Base-by-base conservation (phyloP, 1,140 invertebrate species). In the Hyphantria cunea region DNA sequence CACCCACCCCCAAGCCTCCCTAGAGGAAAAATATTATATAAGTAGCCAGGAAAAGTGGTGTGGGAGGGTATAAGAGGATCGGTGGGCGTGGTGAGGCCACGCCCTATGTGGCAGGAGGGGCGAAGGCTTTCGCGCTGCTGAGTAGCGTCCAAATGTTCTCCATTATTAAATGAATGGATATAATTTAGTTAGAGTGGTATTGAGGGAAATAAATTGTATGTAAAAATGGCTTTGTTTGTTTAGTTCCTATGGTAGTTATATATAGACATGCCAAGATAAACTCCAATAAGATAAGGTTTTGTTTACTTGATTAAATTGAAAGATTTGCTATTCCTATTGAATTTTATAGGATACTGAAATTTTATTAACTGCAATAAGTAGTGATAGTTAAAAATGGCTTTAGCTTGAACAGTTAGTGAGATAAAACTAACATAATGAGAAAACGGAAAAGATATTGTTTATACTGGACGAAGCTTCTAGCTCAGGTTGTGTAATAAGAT, bases 1-100 rank as follows among this genome's bases (percentile, higher is more conserved):
- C 80, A 68, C 77, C 74, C 65, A 59, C 68, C 67, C 78, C 77
- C 70, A 39, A 12, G 41, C 68, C 76, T 68, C 72, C 80, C 78
- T 17, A 12, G n/a, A 39, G 62, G 60, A 63, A 71, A 66, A 69
- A 76, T 74, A 68, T 78, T 78, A 80, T 68, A 65, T 71, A 74
- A 70, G 54, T 58, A 52, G 61, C 59, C 60, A 32, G 54, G 55
- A 64, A 68, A 72, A 64, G 47, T 25, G 49, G 31, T 31, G 49
- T 51, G 49, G 52, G 67, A 56, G 55, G 32, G 47, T 32, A 9
- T 60, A 7, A 52, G 62, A 48, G 61, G 49, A 14, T 49, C 50
- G 39, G 41, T 59, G 47, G 76, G 78, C 72, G 78, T 68, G 73
- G 60, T 53, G 11, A 8, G 11, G 59, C 64, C 68, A 73, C 72